Evolutionary conservation across 2,113 vertebrate genomes (phyloP), one percentile per base, ranked within the genome.

Genomic region (Cephalophus harveyi): DNA sequence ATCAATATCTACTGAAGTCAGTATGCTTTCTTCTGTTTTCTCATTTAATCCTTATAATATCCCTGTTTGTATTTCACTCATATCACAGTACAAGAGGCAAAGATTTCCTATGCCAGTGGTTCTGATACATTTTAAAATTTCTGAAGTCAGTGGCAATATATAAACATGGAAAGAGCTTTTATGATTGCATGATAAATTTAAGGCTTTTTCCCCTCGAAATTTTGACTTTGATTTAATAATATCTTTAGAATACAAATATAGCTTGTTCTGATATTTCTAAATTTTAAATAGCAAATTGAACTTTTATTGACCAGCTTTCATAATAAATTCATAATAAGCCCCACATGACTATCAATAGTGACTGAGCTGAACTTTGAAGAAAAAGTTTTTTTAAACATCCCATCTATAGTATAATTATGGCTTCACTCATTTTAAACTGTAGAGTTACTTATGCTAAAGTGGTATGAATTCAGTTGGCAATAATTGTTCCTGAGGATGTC

Each of bases 381-480:
- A 96, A 94, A 94, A 82, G 2, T 5, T 83, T 78, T 94, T 16
- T 55, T 79, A 3, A 89, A 19, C 43, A 84, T 10, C n/a, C 60
- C 64, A 74, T 83, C 48, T 95, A 87, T 36, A 89, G 71, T 88
- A 85, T 89, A 97, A 97, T 96, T 91, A 97, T 86, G 40, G 25
- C 84, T 97, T 97, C 90, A 90, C 40, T 96, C 88, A 91, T 86
- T 93, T 96, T 25, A 97, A 97, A 89, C 83, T 60, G 76, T 50
- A 97, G n/a, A 97, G 52, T 92, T 93, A 96, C 94, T 98, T 97
- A 93, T 95, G 97, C 84, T 97, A 96, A 97, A 92, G 95, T 87
- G 28, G 16, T 88, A 85, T 87, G 93, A 97, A 93, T 74, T 94
- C 91, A 76, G 46, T 43, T 91, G 87, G 95, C 83, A 93, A 64